Percentiles rank a stretch among this genome's conserved stretches.
These are phyloP conservation scores for Galerucella calmariensis DNA, from an alignment of 2,888 invertebrate genomes.

Conservation along the genomic window DNA sequence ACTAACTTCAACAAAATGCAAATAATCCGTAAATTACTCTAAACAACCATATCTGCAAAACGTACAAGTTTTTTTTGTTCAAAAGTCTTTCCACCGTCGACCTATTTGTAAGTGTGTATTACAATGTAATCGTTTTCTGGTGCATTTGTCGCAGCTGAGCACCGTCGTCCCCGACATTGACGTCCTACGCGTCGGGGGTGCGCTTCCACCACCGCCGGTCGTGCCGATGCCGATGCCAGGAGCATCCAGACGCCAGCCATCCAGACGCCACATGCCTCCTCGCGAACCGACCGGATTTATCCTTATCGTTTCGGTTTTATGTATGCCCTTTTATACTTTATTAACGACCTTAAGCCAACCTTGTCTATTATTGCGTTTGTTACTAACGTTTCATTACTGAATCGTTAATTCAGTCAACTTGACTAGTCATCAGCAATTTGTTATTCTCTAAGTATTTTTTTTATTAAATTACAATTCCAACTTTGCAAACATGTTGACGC, in stretches of 20 bases:
- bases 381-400: conserved; percentile 27
- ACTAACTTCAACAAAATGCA: no score
- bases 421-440: conserved; percentile 7
- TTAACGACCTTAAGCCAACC: conserved; percentile 50
- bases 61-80: conserved; percentile 8
- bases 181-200: conserved; percentile 9
- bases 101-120: conserved; percentile 47
- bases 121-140: conserved; percentile 58
- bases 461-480: not conserved
- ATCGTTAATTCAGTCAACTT: conserved; percentile 10
- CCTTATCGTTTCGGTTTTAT: conserved; percentile 55
- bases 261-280: conserved; percentile 55
- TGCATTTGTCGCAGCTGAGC: conserved; percentile 58
- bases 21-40: no score
- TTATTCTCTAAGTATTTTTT: not conserved
- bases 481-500: conserved; percentile 8
- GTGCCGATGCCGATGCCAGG: conserved; percentile 25
- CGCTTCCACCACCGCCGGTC: conserved; percentile 23
- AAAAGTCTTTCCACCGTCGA: conserved; percentile 10
- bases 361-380: conserved; percentile 41
- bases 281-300: conserved; percentile 53
- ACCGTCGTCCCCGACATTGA: conserved; percentile 31
- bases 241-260: conserved; percentile 58
- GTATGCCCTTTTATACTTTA: conserved; percentile 53
- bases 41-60: conserved; percentile 7